Percentiles rank a stretch among this genome's conserved stretches.
These are phyloP conservation scores for Zaprionus tsacasi DNA, from an alignment of 1,140 invertebrate genomes.

Conservation along the genomic window DNA sequence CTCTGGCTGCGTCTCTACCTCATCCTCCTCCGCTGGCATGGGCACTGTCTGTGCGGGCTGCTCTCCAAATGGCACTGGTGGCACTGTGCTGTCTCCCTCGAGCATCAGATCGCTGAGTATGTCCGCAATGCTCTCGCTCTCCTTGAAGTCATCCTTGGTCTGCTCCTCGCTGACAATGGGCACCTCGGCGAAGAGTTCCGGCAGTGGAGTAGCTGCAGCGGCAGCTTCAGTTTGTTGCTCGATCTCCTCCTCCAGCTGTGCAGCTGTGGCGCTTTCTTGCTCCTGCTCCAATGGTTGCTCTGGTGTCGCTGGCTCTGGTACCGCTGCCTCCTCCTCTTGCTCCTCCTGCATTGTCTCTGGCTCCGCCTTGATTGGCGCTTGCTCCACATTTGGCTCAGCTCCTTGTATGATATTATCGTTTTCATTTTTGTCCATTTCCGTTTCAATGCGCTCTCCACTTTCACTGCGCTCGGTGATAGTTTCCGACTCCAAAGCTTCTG, in stretches of 20 bases:
- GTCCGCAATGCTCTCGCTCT: conserved; percentile 74
- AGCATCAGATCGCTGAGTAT: conserved; percentile 77
- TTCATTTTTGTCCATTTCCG: conserved; percentile 61
- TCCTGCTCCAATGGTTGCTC: conserved; percentile 40
- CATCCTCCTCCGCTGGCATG: conserved; percentile 12
- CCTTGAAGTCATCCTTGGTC: conserved; percentile 67
- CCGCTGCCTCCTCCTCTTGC: neutral
- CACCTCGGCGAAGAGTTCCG: conserved; percentile 54
- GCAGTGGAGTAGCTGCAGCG: conserved; percentile 18
- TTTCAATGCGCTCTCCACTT: conserved; percentile 55
- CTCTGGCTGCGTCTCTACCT: conserved; percentile 8
- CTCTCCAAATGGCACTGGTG: conserved; percentile 66
- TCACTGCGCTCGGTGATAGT: conserved; percentile 54
- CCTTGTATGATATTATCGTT: conserved; percentile 77
- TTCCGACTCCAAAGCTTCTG: conserved; percentile 20
- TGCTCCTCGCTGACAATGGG: conserved; percentile 65
- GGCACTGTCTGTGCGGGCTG: conserved; percentile 59
- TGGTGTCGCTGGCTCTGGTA: neutral
- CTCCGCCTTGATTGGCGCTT: conserved; percentile 40
- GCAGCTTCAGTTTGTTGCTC: conserved; percentile 4
- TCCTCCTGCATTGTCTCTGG: neutral
- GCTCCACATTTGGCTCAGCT: conserved; percentile 66
- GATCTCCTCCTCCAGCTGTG: conserved; percentile 4
- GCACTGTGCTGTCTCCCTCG: conserved; percentile 70
- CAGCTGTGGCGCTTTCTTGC: neutral